These are phyloP conservation scores for Furnarius figulus DNA, from an alignment of 2,113 vertebrate species.

Conservation along the genomic window DNA sequence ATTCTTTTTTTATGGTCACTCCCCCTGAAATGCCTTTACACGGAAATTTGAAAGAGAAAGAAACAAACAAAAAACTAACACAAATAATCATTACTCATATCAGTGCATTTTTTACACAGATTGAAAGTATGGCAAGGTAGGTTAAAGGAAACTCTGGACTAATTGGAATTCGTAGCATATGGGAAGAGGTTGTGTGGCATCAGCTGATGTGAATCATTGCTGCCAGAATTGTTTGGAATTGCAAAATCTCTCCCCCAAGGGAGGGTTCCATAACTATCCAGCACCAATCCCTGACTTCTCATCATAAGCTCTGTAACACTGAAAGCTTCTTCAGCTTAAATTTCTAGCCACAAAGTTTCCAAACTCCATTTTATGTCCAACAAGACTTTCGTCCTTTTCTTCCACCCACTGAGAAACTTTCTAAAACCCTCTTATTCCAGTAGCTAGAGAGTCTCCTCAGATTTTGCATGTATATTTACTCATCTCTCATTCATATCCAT, in stretches of 20 bases:
- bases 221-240: not conserved
- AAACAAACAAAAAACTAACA: not conserved
- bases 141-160: not conserved
- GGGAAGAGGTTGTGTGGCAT: not conserved
- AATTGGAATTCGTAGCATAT: not conserved
- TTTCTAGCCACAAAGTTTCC: not conserved
- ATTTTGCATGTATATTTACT: not conserved
- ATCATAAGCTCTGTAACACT: not conserved
- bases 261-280: not conserved
- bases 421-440: not conserved
- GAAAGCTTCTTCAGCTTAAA: not conserved
- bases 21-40: not conserved
- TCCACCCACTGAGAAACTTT: not conserved
- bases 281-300: not conserved
- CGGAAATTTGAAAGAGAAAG: not conserved
- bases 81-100: not conserved
- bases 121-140: not conserved
- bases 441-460: not conserved
- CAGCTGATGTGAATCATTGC: not conserved
- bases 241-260: not conserved
- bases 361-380: not conserved
- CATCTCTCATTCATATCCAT: not conserved
- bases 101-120: not conserved
- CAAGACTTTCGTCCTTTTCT: not conserved
- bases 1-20: not conserved